phyloP scores from a whole-genome alignment of 2,888 invertebrate genomes.

The Tineola bisselliella region DNA sequence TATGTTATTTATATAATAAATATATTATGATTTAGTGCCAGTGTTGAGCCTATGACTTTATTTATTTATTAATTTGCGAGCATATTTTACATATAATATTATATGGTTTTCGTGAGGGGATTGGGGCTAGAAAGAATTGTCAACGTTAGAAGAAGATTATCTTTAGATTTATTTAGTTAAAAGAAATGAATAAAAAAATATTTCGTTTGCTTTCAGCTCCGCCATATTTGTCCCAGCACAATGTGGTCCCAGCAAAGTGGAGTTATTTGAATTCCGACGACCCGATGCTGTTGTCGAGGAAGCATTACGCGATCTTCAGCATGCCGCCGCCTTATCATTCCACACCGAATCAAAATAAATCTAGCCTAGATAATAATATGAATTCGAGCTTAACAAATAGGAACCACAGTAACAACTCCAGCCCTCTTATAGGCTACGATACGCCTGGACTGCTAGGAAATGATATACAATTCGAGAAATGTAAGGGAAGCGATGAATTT shows the following conservation, averaged over 20 bases:
- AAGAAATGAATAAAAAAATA: no score
- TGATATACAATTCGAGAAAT: slow-evolving; percentile 58
- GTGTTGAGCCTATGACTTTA: no score
- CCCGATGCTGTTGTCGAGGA: slow-evolving; percentile 58
- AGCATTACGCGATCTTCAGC: slow-evolving; percentile 74
- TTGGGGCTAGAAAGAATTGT: no score
- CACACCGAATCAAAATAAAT: slow-evolving; percentile 59
- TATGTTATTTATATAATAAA: no score
- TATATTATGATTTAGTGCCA: no score
- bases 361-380: slow-evolving; percentile 73
- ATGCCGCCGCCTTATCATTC: slow-evolving; percentile 80
- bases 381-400: slow-evolving; percentile 71
- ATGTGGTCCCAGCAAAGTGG: slow-evolving; percentile 83
- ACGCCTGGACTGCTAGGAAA: slow-evolving; percentile 42
- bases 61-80: no score
- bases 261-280: slow-evolving; percentile 72
- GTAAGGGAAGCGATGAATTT: slow-evolving; percentile 54
- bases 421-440: slow-evolving; percentile 49
- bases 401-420: slow-evolving; percentile 64
- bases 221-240: slow-evolving; percentile 83
- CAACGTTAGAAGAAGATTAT: no score
- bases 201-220: slow-evolving; percentile 70
- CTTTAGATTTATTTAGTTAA: no score
- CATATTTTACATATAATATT: no score
- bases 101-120: no score